These are phyloP conservation scores for Heliocidaris tuberculata DNA, from an alignment of 35 echinoderm and acorn worm species.

Conservation along the genomic window DNA sequence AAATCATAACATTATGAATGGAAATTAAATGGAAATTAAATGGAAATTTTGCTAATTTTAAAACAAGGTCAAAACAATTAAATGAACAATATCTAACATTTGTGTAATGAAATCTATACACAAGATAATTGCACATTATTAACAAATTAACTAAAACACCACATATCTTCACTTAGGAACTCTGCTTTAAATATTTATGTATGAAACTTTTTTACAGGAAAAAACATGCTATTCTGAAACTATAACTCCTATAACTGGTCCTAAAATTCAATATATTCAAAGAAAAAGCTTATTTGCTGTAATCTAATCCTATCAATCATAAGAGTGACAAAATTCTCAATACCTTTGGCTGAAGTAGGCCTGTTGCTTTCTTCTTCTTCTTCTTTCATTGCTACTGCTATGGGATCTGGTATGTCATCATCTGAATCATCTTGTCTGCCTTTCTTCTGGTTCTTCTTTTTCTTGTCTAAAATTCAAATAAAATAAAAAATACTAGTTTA, in stretches of 20 bases:
- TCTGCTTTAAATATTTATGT: too few relatives aligned
- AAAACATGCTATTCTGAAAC: too few relatives aligned
- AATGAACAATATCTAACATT: too few relatives aligned
- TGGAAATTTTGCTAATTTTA: too few relatives aligned
- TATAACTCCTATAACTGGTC: background rate
- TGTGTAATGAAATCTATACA: too few relatives aligned
- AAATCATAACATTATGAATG: too few relatives aligned
- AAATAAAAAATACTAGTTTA: background rate
- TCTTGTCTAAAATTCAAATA: slow-evolving; percentile 41
- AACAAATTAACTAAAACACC: too few relatives aligned
- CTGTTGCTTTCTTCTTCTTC: slow-evolving; percentile 23
- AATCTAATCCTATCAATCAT: background rate
- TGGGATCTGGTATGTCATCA: slow-evolving; percentile 50
- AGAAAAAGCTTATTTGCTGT: background rate
- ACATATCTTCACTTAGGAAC: too few relatives aligned
- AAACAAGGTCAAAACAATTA: too few relatives aligned
- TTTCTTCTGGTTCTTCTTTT: slow-evolving; percentile 48
- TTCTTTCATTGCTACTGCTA: slow-evolving; percentile 35
- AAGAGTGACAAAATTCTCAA: background rate
- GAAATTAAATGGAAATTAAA: too few relatives aligned
- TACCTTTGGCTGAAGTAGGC: slow-evolving; percentile 50
- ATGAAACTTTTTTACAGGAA: too few relatives aligned
- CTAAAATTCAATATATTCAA: background rate
- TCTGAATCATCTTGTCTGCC: slow-evolving; percentile 59
- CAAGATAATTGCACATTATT: too few relatives aligned